Evolutionary conservation across 1,140 invertebrate species (phyloP).

Genomic region (Homarus americanus): DNA sequence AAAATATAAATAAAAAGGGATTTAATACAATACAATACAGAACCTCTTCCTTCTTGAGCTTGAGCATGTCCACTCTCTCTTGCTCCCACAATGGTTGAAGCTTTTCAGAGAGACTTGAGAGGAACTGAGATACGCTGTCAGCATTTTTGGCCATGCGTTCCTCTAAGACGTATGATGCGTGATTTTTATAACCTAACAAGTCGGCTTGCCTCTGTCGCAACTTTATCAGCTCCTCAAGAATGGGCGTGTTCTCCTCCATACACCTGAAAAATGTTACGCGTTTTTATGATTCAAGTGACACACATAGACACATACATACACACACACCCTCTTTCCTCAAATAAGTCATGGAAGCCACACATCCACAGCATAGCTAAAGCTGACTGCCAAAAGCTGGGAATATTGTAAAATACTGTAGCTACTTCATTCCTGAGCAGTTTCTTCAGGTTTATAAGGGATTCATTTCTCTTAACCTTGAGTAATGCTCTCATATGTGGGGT

Average conservation of each 20-base stretch:
- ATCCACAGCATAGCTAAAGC: too few relatives aligned
- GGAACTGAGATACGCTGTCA: conserved; percentile 79
- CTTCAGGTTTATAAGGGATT: too few relatives aligned
- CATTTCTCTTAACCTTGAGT: too few relatives aligned
- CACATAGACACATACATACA: too few relatives aligned
- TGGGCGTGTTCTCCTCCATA: conserved; percentile 79
- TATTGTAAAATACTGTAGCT: too few relatives aligned
- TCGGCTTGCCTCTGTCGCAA: conserved; percentile 80
- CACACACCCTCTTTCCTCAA: too few relatives aligned
- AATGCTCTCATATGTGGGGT: too few relatives aligned
- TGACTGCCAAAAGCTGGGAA: too few relatives aligned
- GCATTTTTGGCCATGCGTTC: conserved; percentile 81
- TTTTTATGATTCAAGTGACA: too few relatives aligned
- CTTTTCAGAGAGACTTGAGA: conserved; percentile 79
- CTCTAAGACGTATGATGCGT: conserved; percentile 80
- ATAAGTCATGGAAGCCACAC: too few relatives aligned
- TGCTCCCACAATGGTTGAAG: conserved; percentile 79
- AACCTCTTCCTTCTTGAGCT: conserved; percentile 80
- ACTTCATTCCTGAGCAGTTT: too few relatives aligned
- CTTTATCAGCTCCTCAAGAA: conserved; percentile 81
- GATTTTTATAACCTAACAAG: conserved; percentile 80
- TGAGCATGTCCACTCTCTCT: conserved; percentile 79
- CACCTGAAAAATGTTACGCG: too few relatives aligned
- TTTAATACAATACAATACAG: background rate
- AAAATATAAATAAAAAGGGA: background rate